A percentile compares a stretch with the other conserved stretches of the same genome.
These are phyloP conservation scores for Lanistes nyassanus DNA, from an alignment of 1,140 invertebrate species.

Conservation along the genomic window DNA sequence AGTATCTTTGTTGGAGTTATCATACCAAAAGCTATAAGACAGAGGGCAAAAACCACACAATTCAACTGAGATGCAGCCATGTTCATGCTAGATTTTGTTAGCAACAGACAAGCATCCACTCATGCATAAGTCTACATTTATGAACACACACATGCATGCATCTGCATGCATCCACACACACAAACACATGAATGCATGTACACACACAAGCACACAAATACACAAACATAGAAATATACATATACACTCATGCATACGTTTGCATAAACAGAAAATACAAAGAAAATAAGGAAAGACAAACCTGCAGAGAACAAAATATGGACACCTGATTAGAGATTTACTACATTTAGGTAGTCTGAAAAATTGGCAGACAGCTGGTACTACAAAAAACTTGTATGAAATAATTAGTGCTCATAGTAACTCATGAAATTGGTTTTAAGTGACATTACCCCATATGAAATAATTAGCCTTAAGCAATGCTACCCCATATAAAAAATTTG, in stretches of 20 bases:
- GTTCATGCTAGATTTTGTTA: neutral
- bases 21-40: no score
- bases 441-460: no score
- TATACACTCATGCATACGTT: neutral
- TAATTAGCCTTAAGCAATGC: no score
- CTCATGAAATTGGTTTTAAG: no score
- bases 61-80: no score
- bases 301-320: neutral
- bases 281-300: neutral
- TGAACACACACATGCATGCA: neutral
- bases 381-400: neutral
- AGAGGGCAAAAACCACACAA: no score
- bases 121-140: neutral
- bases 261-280: neutral
- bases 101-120: neutral
- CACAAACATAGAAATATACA: neutral
- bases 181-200: no score
- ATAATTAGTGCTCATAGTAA: no score
- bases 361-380: neutral
- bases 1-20: no score
- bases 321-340: neutral
- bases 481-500: no score
- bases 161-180: neutral
- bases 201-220: neutral
- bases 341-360: neutral